Percentiles rank a stretch among this genome's conserved stretches.
Evolutionary conservation across 2,113 vertebrate species (phyloP).

Genomic region (Mesitornis unicolor): DNA sequence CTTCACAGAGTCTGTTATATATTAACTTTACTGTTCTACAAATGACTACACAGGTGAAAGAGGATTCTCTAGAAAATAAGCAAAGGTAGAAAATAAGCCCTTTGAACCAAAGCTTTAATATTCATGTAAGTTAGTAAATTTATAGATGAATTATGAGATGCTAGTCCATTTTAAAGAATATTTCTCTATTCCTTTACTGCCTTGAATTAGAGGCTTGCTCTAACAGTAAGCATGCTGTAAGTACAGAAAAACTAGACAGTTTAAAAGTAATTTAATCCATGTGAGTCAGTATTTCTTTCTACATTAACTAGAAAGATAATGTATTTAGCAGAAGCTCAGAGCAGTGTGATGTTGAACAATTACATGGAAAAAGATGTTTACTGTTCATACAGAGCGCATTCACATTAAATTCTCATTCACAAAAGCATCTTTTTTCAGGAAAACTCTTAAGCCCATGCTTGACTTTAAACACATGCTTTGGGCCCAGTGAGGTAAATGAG

Average conservation of each 20-base stretch:
- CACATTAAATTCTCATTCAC: background rate
- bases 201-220: background rate
- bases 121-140: background rate
- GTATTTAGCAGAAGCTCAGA: background rate
- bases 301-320: background rate
- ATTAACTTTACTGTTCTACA: background rate
- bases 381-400: background rate
- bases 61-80: background rate
- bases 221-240: background rate
- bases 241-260: background rate
- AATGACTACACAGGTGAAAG: background rate
- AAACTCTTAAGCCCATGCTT: slow-evolving; percentile 6
- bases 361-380: background rate
- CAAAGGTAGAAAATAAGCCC: background rate
- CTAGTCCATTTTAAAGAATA: background rate
- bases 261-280: background rate
- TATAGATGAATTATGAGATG: background rate
- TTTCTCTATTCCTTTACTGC: background rate
- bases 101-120: background rate
- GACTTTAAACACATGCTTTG: slow-evolving; percentile 31
- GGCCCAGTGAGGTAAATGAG: background rate
- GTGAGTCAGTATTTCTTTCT: background rate
- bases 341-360: background rate
- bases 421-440: background rate
- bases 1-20: background rate